Evolutionary conservation across 2,113 vertebrate species (phyloP).

Genomic region (Spizaetus ornatus): DNA sequence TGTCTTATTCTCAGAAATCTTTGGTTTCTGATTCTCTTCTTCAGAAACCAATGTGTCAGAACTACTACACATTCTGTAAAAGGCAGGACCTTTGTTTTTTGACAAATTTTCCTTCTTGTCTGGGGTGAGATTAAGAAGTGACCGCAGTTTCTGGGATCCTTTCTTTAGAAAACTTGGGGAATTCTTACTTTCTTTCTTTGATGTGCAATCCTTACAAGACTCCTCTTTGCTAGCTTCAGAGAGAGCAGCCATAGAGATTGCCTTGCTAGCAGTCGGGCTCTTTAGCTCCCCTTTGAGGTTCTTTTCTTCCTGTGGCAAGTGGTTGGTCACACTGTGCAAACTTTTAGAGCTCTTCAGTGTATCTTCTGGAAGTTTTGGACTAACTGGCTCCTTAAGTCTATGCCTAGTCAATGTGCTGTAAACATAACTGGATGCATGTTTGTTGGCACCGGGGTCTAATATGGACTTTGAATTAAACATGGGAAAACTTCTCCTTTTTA

Average conservation of each 20-base stretch:
- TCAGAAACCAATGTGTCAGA: slow-evolving; percentile 85
- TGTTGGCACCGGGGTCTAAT: slow-evolving; percentile 58
- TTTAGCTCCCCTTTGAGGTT: slow-evolving; percentile 67
- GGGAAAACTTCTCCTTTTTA: slow-evolving; percentile 89
- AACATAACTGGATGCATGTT: slow-evolving; percentile 73
- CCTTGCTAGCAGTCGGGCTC: slow-evolving; percentile 67
- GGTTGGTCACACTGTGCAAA: slow-evolving; percentile 71
- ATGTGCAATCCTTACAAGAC: slow-evolving; percentile 56
- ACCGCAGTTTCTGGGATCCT: slow-evolving; percentile 85
- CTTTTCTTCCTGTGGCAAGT: slow-evolving; percentile 71
- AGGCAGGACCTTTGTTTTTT: slow-evolving; percentile 73
- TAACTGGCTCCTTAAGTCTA: slow-evolving; percentile 63
- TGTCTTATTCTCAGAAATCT: slow-evolving; percentile 68
- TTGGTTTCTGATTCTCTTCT: slow-evolving; percentile 72
- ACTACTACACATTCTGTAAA: slow-evolving; percentile 80
- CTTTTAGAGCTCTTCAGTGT: slow-evolving; percentile 66
- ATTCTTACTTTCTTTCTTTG: slow-evolving; percentile 71
- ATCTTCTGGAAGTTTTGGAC: slow-evolving; percentile 63
- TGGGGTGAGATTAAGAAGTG: slow-evolving; percentile 83
- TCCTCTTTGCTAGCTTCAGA: slow-evolving; percentile 69
- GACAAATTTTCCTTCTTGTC: slow-evolving; percentile 83
- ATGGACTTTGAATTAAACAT: slow-evolving; percentile 80
- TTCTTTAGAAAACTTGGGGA: slow-evolving; percentile 84
- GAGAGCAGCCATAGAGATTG: slow-evolving; percentile 80
- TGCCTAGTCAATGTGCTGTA: slow-evolving; percentile 78